Base-by-base conservation (phyloP, 2,113 vertebrate genomes). In the Etia nguti region DNA sequence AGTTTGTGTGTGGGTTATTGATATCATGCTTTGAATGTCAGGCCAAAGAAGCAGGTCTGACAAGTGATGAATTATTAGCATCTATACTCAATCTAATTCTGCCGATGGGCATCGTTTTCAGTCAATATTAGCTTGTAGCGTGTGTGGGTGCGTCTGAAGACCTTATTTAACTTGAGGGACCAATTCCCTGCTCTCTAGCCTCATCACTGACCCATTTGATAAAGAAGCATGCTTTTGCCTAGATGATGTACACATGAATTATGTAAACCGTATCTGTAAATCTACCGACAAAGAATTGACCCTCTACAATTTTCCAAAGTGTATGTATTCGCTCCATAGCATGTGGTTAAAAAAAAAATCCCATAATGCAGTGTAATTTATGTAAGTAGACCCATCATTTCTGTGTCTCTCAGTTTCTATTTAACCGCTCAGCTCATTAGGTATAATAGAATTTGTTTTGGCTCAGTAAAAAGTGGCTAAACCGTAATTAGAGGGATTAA, bases 1-100 rank as follows among this genome's bases (percentile, higher is more conserved):
- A 36, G 13, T 41, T 20, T 48, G 4, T 24, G 52, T 55, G 18
- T 36, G 41, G 80, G 60, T 86, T 80, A 55, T 79, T 81, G 68
- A 80, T 81, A 86, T 81, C 46, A 75, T 75, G 43, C 73, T 83
- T 54, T 85, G 50, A 84, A 36, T 86, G 84, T 86, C 81, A 59
- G 60, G 52, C 38, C 59, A 88, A 60, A 80, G 18, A 54, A 90
- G 46, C 79, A 59, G 54, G 83, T 79, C 60, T 90, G 92, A 91
- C 89, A 88, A 80, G 65, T 88, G 86, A 92, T 90, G 84, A 93
- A 90, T 90, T 90, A 80, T 85, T 86, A 90, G 86, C 90, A 83
- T 87, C 86, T 91, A 52, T 77, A 46, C 83, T 88, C 55, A 65
- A 73, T 85, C 85, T 81, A 20, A 73, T 73, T 55, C 13, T 16